A percentile compares a stretch with the other conserved stretches of the same genome.
These are phyloP conservation scores for Monopis laevigella DNA, from an alignment of 2,888 invertebrate genomes.

Conservation along the genomic window DNA sequence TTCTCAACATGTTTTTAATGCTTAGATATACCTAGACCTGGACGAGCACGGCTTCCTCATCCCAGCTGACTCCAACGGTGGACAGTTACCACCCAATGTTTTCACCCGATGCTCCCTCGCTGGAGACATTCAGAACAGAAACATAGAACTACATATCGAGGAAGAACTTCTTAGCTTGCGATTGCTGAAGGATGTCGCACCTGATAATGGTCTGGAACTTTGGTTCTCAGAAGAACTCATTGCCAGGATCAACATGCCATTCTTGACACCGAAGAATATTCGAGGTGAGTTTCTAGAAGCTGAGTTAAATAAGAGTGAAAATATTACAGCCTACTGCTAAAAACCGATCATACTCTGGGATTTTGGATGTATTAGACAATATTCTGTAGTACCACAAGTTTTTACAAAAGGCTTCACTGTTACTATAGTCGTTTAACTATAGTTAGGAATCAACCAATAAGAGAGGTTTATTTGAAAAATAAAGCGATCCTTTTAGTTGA, in stretches of 20 bases:
- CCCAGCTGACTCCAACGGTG: constrained; percentile 15
- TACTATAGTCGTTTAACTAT: too few species aligned
- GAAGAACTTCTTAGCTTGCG: constrained; percentile 31
- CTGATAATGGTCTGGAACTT: constrained; percentile 76
- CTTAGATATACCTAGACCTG: constrained; percentile 34
- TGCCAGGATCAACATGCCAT: constrained; percentile 79
- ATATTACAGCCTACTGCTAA: too few species aligned
- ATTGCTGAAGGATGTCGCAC: constrained; percentile 43
- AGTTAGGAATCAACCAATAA: too few species aligned
- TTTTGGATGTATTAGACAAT: too few species aligned
- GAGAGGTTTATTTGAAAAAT: too few species aligned
- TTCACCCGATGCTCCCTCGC: constrained; percentile 15
- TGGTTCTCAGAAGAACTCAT: constrained; percentile 87
- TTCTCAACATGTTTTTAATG: not conserved
- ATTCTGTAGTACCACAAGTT: too few species aligned
- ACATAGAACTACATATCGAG: constrained; percentile 18
- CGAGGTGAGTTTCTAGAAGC: constrained; percentile 73
- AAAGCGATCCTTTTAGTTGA: too few species aligned
- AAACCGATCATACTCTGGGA: too few species aligned
- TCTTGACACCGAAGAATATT: constrained; percentile 81
- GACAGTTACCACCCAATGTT: constrained; percentile 21
- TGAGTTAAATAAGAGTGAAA: too few species aligned
- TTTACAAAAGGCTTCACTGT: too few species aligned
- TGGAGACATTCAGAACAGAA: constrained; percentile 19
- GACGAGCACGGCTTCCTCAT: constrained; percentile 25